These are phyloP conservation scores for Rhea pennata DNA, from an alignment of 2,113 vertebrate genomes.

Conservation along the genomic window DNA sequence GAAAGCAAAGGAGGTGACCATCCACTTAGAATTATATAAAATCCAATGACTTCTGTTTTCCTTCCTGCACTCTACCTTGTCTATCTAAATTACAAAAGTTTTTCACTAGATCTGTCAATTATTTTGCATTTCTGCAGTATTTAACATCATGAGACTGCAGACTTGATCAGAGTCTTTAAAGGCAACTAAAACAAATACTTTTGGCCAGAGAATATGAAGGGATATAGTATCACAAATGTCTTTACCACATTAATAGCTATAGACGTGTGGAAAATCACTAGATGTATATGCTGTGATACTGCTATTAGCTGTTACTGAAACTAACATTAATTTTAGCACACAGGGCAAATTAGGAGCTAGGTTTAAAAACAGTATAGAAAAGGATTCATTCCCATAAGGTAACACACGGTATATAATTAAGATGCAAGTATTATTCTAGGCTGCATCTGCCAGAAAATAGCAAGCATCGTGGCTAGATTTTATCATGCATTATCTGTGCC, in stretches of 20 bases:
- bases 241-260: neutral
- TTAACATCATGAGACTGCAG: neutral
- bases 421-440: slow-evolving; percentile 31
- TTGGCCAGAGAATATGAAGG: neutral
- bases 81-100: neutral
- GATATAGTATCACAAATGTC: neutral
- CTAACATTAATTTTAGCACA: neutral
- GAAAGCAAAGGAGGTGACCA: neutral
- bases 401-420: slow-evolving; percentile 40
- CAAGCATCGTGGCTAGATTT: neutral
- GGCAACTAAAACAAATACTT: neutral
- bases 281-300: neutral
- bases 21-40: neutral
- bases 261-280: neutral
- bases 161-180: neutral
- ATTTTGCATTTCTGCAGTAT: neutral
- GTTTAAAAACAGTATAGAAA: slow-evolving; percentile 8
- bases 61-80: neutral
- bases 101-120: neutral
- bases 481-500: neutral
- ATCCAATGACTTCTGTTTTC: neutral
- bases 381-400: slow-evolving; percentile 28
- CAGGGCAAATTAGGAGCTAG: neutral
- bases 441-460: slow-evolving; percentile 33
- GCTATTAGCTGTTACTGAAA: neutral